Evolutionary conservation across 2,113 vertebrate genomes (phyloP).

Genomic region (Trochalopteron elliotii): DNA sequence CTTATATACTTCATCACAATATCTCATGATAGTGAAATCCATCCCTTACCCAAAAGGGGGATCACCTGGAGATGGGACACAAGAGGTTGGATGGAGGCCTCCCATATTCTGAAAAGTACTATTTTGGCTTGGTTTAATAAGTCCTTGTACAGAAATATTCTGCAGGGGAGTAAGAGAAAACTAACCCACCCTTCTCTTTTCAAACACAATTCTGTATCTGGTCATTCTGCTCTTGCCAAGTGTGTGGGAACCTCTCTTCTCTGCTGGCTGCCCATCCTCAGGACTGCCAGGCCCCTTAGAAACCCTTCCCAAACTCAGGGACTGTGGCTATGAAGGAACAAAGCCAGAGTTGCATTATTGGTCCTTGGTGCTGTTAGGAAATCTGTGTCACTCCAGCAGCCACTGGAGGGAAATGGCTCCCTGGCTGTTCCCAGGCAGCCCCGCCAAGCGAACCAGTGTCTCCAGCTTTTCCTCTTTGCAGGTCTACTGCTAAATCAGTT

Average conservation of each 20-base stretch:
- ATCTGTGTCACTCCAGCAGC: not conserved
- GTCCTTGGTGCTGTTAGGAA: not conserved
- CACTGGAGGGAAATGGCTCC: not conserved
- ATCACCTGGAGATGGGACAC: not conserved
- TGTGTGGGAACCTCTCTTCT: not conserved
- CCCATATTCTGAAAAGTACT: not conserved
- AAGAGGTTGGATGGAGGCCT: not conserved
- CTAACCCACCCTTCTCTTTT: not conserved
- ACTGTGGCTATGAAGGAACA: not conserved
- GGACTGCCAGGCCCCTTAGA: not conserved
- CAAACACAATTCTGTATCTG: not conserved
- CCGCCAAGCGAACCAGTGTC: fast-evolving
- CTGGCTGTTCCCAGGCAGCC: not conserved
- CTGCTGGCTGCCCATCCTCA: not conserved
- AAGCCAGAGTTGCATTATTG: not conserved
- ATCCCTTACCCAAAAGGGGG: not conserved
- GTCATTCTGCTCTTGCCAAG: not conserved
- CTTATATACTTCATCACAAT: not conserved
- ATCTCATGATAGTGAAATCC: not conserved
- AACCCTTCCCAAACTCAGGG: not conserved
- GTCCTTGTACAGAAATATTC: not conserved
- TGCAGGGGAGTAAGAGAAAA: not conserved
- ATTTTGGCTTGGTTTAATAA: not conserved
- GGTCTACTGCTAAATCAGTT: not conserved
- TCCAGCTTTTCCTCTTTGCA: not conserved